Base-by-base conservation (phyloP, 1,140 invertebrate species). In the Drosophila azteca region DNA sequence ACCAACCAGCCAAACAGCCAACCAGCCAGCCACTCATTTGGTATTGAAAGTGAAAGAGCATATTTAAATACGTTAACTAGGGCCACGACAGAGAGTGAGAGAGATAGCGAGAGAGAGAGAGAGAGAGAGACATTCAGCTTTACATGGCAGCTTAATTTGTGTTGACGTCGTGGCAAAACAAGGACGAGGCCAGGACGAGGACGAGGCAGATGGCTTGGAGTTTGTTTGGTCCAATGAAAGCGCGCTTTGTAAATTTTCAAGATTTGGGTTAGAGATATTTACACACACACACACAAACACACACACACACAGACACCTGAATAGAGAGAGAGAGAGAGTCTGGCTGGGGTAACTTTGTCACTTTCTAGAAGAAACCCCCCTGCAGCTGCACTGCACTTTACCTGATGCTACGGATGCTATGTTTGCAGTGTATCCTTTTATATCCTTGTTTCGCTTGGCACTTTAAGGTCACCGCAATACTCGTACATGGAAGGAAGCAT, bases 21-120 rank as follows among this genome's bases (percentile, higher is more conserved):
- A 4, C 31, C 75, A 65, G 59, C 66, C 75, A 71, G 68, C 77
- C 77, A 84, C 81, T 84, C 81, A 84, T 84, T 84, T 84, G 81
- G 84, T 84, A 84, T 84, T 84, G 81, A 84, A 84, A 84, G 81
- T 84, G 81, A 84, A 84, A 84, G 81, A 84, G 81, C 81, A 84
- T 84, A 84, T 84, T 84, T 84, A 84, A 84, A 84, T 84, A 84
- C 75, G 57, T 46, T 55, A 73, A 67, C 79, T 69, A 75, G 52
- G 15, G 2, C 3, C 5, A 3, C 9, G 8, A 13, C 17, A 17
- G 31, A 29, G 17, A 20, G 17, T n/a, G n/a, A 20, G 17, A 1
- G 17, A 20, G 17, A 20, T 20, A 26, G 15, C 17, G 17, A 20
- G 17, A 11, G 11, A 43, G 31, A 43, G 17, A 20, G 17, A 11